Evolutionary conservation across 2,888 invertebrate genomes (phyloP), one percentile per base, ranked within the genome.

Genomic region (Tanytarsus gracilentus): DNA sequence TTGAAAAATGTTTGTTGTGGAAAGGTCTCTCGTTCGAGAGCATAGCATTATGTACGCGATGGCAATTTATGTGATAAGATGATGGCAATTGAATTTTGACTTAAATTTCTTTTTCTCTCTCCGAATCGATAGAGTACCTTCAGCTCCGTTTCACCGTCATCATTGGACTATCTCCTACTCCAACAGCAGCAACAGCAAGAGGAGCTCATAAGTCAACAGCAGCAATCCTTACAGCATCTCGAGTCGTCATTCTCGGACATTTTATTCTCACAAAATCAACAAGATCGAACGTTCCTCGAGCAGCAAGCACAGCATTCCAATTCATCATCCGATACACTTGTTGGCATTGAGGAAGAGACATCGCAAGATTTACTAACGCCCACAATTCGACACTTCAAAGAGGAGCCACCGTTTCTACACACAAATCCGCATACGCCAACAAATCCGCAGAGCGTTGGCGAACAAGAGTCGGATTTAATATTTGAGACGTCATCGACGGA

Each of bases 91-190:
- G 33, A 33, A n/a, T n/a, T n/a, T 33, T 5, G n/a, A 33, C 36
- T 33, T 14, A 18, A 23, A 53, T 26, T 21, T 39, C 8, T 62
- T 33, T 25, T 52, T 65, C 67, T 64, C 68, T 27, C 21, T 39
- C 62, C 62, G n/a, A n/a, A 66, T 62, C 71, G 71, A 63, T 71
- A 73, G 73, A 71, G 67, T 71, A 70, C 73, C 67, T 74, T 73
- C 66, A 71, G 72, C 71, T 71, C 71, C 66, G 69, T 72, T 66
- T 71, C 74, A 70, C 70, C 74, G 67, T 71, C 74, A 70, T 70
- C 73, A 67, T 72, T 73, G 64, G 73, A 73, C 67, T 72, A 70
- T 65, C 71, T 72, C 63, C 69, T 73, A 60, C 29, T 25, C n/a
- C 55, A 60, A 49, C 48, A 62, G 23, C 61, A 58, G 33, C 62